A percentile compares a stretch with the other conserved stretches of the same genome.
phyloP scores from a whole-genome alignment of 2,113 vertebrate species.

The Clarias macrocephalus region DNA sequence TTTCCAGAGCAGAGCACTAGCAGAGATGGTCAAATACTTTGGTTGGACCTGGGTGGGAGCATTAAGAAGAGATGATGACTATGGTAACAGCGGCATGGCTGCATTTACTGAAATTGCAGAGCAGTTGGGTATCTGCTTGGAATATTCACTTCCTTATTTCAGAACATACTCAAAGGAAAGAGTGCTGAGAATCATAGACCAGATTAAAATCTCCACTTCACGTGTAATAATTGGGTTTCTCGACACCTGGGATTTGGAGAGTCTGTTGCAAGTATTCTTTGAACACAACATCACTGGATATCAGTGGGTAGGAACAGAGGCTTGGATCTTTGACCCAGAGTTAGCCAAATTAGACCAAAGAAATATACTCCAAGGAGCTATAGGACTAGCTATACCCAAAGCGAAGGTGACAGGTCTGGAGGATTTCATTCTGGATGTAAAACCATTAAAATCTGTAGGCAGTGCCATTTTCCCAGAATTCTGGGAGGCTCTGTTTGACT shows the following conservation, averaged over 20 bases:
- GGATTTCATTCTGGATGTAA: constrained; percentile 68
- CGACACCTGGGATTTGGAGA: constrained; percentile 60
- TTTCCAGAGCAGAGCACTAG: constrained; percentile 38
- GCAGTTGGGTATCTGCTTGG: constrained; percentile 34
- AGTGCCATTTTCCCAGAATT: constrained; percentile 63
- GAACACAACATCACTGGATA: constrained; percentile 67
- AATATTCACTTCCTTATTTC: constrained; percentile 37
- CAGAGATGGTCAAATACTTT: constrained; percentile 28
- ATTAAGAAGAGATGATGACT: constrained; percentile 33
- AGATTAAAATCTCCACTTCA: constrained; percentile 60
- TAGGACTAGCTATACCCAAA: constrained; percentile 64
- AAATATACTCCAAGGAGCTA: constrained; percentile 65
- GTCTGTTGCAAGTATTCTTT: constrained; percentile 59
- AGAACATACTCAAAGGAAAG: constrained; percentile 56
- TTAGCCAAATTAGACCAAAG: constrained; percentile 54
- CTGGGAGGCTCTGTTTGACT: constrained; percentile 68
- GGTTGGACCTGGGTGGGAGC: constrained; percentile 38
- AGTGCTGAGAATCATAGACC: constrained; percentile 62
- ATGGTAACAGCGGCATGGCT: constrained; percentile 27
- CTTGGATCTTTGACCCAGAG: constrained; percentile 68
- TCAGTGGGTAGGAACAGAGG: constrained; percentile 73
- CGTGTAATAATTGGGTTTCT: constrained; percentile 69
- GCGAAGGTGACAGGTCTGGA: constrained; percentile 61
- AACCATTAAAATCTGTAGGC: constrained; percentile 55
- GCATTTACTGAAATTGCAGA: constrained; percentile 16